These are phyloP conservation scores for Molothrus ater DNA, from an alignment of 2,797 vertebrate genomes.

Conservation along the genomic window DNA sequence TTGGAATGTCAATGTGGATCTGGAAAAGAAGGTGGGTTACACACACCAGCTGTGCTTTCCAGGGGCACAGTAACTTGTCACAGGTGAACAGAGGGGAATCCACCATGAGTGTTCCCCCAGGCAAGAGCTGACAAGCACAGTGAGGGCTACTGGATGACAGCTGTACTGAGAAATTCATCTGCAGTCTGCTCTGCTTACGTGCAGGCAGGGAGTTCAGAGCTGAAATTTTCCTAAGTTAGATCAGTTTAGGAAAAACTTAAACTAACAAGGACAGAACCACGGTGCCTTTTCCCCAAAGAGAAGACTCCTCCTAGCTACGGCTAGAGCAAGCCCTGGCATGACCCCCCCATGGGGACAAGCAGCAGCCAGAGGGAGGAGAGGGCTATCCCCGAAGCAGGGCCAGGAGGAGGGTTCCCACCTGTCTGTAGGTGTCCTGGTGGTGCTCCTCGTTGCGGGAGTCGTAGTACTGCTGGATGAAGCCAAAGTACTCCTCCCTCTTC, in stretches of 20 bases:
- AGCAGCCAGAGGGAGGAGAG: not conserved
- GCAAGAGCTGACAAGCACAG: not conserved
- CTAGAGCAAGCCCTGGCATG: not conserved
- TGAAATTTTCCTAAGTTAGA: not conserved
- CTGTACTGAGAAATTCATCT: not conserved
- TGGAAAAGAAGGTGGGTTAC: slow-evolving; percentile 68
- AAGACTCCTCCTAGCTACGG: not conserved
- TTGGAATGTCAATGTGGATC: slow-evolving; percentile 99
- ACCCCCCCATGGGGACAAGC: not conserved
- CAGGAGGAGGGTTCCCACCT: slow-evolving; percentile 76
- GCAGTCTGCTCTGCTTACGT: not conserved
- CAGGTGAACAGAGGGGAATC: not conserved
- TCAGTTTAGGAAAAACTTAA: not conserved
- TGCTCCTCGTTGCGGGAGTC: slow-evolving; percentile 96
- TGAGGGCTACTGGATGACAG: not conserved
- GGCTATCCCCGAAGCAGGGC: not conserved
- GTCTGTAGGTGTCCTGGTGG: slow-evolving; percentile 95
- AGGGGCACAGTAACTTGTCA: not conserved
- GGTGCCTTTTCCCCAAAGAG: not conserved
- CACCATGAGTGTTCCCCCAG: not conserved
- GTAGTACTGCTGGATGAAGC: slow-evolving; percentile 99
- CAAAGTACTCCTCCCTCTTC: slow-evolving; percentile 97
- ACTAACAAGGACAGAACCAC: not conserved
- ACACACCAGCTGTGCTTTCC: not conserved
- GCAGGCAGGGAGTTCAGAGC: not conserved